phyloP scores from a whole-genome alignment of 1,140 invertebrate species.

The Heliconius hewitsoni region DNA sequence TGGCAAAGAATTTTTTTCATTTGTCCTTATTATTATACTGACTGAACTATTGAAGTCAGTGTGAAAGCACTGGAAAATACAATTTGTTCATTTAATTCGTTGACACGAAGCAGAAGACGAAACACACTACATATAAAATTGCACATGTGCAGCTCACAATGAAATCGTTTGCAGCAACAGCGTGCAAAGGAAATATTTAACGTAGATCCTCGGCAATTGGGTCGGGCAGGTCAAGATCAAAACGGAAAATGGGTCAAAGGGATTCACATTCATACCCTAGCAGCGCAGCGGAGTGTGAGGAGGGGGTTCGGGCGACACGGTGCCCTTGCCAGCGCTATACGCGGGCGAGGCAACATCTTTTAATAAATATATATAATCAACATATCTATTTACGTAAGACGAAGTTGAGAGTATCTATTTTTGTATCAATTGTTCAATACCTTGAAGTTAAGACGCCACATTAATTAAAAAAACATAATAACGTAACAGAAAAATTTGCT shows the following conservation, averaged over 20 bases:
- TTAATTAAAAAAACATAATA: no score
- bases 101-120: neutral
- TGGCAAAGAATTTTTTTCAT: no score
- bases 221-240: conserved; percentile 63
- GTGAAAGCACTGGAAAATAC: no score
- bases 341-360: neutral
- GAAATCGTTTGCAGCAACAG: neutral
- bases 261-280: conserved; percentile 51
- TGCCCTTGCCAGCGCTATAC: conserved; percentile 22
- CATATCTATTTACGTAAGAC: neutral
- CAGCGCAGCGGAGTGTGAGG: conserved; percentile 21
- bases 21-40: no score
- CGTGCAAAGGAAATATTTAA: neutral
- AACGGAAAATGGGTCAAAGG: conserved; percentile 61
- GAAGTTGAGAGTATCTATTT: neutral
- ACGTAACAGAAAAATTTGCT: no score
- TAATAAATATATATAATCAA: conserved; percentile 10
- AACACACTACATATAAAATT: neutral
- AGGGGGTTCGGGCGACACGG: conserved; percentile 18
- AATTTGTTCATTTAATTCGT: no score
- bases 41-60: no score
- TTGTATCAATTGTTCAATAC: neutral
- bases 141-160: neutral
- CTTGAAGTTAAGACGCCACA: neutral
- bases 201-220: conserved; percentile 18